Base-by-base conservation (phyloP, 2,888 invertebrate genomes). In the Glaucopsyche alexis region DNA sequence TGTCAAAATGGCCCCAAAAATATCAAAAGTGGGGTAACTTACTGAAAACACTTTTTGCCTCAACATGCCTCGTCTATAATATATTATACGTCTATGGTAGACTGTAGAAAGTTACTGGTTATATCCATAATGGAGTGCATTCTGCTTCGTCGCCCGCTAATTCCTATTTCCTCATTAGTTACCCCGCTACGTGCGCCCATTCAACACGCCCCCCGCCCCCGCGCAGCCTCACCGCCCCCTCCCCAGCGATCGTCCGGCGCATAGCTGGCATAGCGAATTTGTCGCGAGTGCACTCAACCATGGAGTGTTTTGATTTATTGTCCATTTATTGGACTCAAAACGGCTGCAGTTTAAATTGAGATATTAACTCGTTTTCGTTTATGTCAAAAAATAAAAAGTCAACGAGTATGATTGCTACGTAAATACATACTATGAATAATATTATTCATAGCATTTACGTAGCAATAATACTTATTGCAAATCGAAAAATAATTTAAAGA, bases 131-230 rank as follows among this genome's bases (percentile, higher is more conserved):
- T 89, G 88, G 86, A 88, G 81, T 89, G 89, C 89, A 89, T 80
- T 86, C 82, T 80, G 83, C 84, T 85, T 84, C 86, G 87, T 85
- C 86, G 87, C 84, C 86, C 84, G 90, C 89, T 93, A 93, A 93
- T 93, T 92, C 89, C 83, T 92, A 90, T 91, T 91, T 93, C 92
- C 92, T 93, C 92, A 93, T 93, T 92, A 92, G 84, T 78, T 81
- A 75, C 81, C 80, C 78, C 72, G 76, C 72, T 76, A 78, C 76
- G 80, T 83, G 84, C 83, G 85, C 83, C 86, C 89, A 87, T 90
- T 89, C 88, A 89, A 81, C 55, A 42, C 82, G 81, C 80, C 76
- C 78, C 78, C 77, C 81, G 77, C 38, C 7, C 64, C 40, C 38
- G 65, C 38, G 65, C 40, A 74, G 78, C 81, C 81, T 79, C 79